A percentile compares a stretch with the other conserved stretches of the same genome.
phyloP scores from a whole-genome alignment of 2,113 vertebrate genomes.

The Cynocephalus volans region DNA sequence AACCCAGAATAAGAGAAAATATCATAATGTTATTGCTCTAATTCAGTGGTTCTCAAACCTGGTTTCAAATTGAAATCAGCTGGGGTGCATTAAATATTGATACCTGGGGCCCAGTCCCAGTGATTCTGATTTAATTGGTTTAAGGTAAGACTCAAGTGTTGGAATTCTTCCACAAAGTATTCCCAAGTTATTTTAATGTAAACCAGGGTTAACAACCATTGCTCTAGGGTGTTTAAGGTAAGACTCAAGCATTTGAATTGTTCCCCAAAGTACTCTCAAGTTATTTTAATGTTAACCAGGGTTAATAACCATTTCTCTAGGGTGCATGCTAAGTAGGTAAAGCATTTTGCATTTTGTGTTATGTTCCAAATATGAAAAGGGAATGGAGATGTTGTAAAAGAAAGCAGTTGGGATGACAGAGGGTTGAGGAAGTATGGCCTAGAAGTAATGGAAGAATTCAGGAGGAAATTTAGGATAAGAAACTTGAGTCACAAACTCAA shows the following conservation, averaged over 20 bases:
- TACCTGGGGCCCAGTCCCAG: accelerated
- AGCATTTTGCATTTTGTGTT: not conserved
- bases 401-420: not conserved
- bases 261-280: no score
- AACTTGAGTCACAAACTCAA: not conserved
- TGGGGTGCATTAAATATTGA: not conserved
- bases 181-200: not conserved
- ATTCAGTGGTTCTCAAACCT: not conserved
- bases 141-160: not conserved
- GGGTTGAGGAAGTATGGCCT: not conserved
- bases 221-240: not conserved
- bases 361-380: not conserved
- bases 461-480: slow-evolving; percentile 1
- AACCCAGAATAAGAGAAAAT: not conserved
- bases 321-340: not conserved
- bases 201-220: not conserved
- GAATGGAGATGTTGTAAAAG: not conserved
- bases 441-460: not conserved
- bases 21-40: not conserved
- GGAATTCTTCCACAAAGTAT: not conserved
- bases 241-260: not conserved
- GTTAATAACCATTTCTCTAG: not conserved
- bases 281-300: not conserved
- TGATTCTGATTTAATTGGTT: not conserved
- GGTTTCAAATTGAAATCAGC: not conserved